phyloP scores from a whole-genome alignment of 2,888 invertebrate species.

The Pedicia rivosa region DNA sequence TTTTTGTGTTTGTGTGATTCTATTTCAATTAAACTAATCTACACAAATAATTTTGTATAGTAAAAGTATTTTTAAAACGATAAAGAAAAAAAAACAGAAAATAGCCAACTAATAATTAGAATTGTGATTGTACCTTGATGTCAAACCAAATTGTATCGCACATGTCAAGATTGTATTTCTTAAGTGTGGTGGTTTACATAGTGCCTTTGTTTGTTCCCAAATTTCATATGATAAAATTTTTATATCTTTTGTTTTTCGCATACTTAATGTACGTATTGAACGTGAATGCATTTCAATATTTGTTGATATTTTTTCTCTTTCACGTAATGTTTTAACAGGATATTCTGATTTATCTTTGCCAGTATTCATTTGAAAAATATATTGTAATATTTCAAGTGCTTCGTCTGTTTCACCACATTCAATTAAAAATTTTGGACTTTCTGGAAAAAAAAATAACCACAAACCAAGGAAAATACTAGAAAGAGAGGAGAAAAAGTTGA shows the following conservation, averaged over 20 bases:
- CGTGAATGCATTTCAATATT: conserved; percentile 45
- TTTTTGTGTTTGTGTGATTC: too few species aligned
- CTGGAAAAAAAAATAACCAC: conserved; percentile 61
- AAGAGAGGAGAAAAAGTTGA: conserved; percentile 1
- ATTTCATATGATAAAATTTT: conserved; percentile 51
- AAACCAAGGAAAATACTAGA: conserved; percentile 25
- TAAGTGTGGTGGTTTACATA: conserved; percentile 57
- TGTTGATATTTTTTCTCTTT: conserved; percentile 45
- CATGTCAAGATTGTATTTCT: conserved; percentile 62
- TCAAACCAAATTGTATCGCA: conserved; percentile 67
- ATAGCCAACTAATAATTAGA: background rate
- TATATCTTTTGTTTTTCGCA: conserved; percentile 56
- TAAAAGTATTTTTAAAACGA: too few species aligned
- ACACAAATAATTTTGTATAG: too few species aligned
- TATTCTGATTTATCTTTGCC: conserved; percentile 52
- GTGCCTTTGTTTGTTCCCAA: conserved; percentile 55
- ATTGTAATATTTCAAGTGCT: conserved; percentile 48
- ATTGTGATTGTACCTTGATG: conserved; percentile 42
- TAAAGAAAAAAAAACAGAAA: too few species aligned
- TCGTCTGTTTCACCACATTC: conserved; percentile 65
- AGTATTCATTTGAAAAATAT: conserved; percentile 55
- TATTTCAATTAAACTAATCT: too few species aligned
- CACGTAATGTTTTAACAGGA: conserved; percentile 54
- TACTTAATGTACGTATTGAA: conserved; percentile 49
- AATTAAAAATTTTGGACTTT: conserved; percentile 68